These are phyloP conservation scores for Heliconius eleuchia DNA, from an alignment of 1,140 invertebrate genomes.

Conservation along the genomic window DNA sequence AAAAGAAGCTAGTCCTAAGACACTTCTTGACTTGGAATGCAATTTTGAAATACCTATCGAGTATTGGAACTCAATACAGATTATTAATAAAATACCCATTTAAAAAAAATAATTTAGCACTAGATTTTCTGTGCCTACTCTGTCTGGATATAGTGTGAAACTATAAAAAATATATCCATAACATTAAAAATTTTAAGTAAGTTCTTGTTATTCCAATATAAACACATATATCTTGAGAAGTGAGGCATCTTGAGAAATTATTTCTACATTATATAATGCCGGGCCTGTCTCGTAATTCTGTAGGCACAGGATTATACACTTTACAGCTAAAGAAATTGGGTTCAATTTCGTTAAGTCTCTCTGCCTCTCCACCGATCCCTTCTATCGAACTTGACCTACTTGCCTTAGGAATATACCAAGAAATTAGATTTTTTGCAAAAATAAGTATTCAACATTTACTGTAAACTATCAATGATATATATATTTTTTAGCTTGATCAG, in stretches of 20 bases:
- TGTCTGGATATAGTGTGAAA: too few species aligned
- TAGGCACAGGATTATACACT: background rate
- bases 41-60: too few species aligned
- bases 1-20: too few species aligned
- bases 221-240: slow-evolving; percentile 9
- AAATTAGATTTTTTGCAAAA: slow-evolving; percentile 25
- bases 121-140: too few species aligned
- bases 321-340: background rate
- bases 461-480: background rate
- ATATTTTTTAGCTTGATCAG: background rate
- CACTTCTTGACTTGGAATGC: too few species aligned
- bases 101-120: too few species aligned
- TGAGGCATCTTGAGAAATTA: slow-evolving; percentile 12
- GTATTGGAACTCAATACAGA: too few species aligned
- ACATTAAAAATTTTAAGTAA: background rate
- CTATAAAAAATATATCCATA: background rate
- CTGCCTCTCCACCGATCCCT: slow-evolving; percentile 13
- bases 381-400: slow-evolving; percentile 34
- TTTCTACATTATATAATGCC: slow-evolving; percentile 14
- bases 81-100: too few species aligned
- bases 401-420: slow-evolving; percentile 11
- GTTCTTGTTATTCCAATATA: background rate
- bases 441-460: background rate
- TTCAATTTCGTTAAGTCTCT: background rate
- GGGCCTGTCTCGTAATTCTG: slow-evolving; percentile 7